These are phyloP conservation scores for Grapholita molesta DNA, from an alignment of 1,140 invertebrate species.

Conservation along the genomic window DNA sequence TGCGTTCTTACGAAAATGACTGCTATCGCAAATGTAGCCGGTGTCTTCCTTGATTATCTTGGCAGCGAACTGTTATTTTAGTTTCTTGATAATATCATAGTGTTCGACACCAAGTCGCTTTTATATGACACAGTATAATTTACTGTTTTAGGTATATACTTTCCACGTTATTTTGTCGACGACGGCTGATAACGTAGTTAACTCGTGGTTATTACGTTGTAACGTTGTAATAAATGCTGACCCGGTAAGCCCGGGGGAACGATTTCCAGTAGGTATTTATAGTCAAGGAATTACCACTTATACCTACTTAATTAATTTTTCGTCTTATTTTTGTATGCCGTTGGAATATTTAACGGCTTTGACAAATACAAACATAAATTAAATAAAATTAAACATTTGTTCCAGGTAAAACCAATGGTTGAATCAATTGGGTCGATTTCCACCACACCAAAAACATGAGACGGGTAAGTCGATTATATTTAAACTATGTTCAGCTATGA, in stretches of 20 bases:
- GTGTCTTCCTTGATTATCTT: not conserved
- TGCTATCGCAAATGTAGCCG: not conserved
- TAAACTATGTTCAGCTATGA: not conserved
- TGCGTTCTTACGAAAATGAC: not conserved
- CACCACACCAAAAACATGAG: constrained; percentile 50
- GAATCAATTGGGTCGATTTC: constrained; percentile 24
- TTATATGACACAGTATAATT: not conserved
- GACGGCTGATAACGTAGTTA: not conserved
- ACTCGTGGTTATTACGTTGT: not conserved
- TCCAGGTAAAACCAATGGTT: constrained; percentile 57
- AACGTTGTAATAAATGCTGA: not conserved
- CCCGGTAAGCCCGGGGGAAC: not conserved
- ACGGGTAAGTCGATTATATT: constrained; percentile 43
- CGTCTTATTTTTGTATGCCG: not conserved
- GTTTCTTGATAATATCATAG: not conserved
- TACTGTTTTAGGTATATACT: not conserved
- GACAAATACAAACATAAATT: not conserved
- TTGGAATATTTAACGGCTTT: no score
- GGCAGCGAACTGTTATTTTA: not conserved
- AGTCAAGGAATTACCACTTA: not conserved
- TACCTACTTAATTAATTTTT: not conserved
- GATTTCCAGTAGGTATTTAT: not conserved
- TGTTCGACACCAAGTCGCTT: not conserved
- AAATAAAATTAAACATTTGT: constrained; percentile 27
- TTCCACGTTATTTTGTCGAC: not conserved